Evolutionary conservation across 2,797 vertebrate genomes (phyloP), one percentile per base, ranked within the genome.

Genomic region (Paramormyrops hopkinsi): DNA sequence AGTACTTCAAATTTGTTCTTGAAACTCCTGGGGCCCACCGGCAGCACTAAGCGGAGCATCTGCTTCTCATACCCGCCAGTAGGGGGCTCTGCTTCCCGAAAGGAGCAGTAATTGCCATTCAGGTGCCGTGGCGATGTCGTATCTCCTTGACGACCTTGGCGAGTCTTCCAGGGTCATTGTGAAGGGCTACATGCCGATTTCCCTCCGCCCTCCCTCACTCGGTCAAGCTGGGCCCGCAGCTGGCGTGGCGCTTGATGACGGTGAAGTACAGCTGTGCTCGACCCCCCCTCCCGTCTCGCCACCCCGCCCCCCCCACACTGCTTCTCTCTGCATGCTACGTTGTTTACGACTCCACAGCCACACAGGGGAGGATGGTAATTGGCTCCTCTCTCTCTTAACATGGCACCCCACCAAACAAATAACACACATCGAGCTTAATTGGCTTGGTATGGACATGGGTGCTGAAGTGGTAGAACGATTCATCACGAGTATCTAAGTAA

Each of bases 401-500:
- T 3, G 25, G 85, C 22, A 37, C 2, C 51, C 53, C 14, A 87
- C 53, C 85, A 87, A 44, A 87, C 14, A 3, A 87, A 54, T 44
- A 17, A 59, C 50, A 87, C 50, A 37, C 56, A 25, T 6, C 51
- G 0, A 7, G 50, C 17, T 5, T 56, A 87, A 87, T 87, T 87
- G 85, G 85, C 51, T 56, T 44, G 3, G 29, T 9, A 37, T 87
- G 53, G 53, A 51, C 50, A 56, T n/a, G 85, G 85, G 50, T 59
- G 46, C 33, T 7, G 85, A 87, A 19, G 85, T 56, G 51, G 25
- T 6, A n/a, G 12, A 9, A 17, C 25, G 5, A 87, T 87, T 54
- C 33, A 59, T 87, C 85, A 86, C 2, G 48, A 53, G 85, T 56
- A 37, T 33, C 53, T 87, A 87, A 87, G 85, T 56, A 53, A 87